Evolutionary conservation across 2,797 vertebrate genomes (phyloP).

Genomic region (Nannoperca australis): DNA sequence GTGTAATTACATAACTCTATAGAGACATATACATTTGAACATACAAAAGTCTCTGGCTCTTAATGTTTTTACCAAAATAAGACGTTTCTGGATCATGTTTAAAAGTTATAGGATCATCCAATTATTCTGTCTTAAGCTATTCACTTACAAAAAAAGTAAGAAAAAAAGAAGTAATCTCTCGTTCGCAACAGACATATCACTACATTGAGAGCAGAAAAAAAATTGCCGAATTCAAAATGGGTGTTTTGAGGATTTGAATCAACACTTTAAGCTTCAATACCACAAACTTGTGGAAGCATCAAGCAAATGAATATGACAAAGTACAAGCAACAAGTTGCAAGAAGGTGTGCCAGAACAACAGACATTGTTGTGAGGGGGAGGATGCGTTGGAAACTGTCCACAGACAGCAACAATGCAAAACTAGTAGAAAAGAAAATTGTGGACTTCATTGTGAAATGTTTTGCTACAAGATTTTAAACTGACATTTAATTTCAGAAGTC

Average conservation of each 20-base stretch:
- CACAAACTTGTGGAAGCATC: neutral
- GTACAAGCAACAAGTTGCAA: neutral
- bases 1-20: no score
- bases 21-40: no score
- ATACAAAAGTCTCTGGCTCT: neutral
- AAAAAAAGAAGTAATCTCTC: no score
- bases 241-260: neutral
- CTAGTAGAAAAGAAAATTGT: neutral
- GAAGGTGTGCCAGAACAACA: neutral
- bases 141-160: no score
- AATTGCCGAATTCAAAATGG: neutral
- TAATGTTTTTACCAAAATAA: no score
- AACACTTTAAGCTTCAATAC: neutral
- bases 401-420: neutral
- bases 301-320: conserved; percentile 1
- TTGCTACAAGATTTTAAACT: conserved; percentile 1
- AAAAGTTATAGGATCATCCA: neutral
- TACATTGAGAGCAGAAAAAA: neutral
- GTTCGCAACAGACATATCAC: no score
- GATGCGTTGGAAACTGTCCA: no score
- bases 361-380: neutral
- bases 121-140: no score
- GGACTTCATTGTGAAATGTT: conserved; percentile 1
- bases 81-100: neutral
- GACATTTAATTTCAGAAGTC: conserved; percentile 12